Percentiles rank a stretch among this genome's conserved stretches.
Conservation (phyloP, 2,797 vertebrate genomes). For the Etheostoma nigrum region DNA sequence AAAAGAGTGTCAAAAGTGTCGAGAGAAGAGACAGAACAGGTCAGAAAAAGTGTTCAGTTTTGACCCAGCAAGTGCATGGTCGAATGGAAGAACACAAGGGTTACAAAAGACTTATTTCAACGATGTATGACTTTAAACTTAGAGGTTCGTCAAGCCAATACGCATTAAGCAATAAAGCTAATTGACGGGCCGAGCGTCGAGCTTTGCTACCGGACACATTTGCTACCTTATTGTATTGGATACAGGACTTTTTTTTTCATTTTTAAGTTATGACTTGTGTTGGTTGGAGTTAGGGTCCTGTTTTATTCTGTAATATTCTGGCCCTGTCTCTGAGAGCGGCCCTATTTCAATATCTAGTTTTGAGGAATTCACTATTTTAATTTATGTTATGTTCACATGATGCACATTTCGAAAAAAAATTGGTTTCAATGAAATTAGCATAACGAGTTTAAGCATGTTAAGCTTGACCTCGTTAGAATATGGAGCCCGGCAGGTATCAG, state of each 20-base stretch:
- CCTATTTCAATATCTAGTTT: neutral
- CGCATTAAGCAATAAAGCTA: no score
- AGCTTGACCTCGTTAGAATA: slow-evolving; percentile 2
- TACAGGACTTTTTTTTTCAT: neutral
- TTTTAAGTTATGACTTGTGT: neutral
- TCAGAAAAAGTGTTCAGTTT: no score
- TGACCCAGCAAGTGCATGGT: no score
- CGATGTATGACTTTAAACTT: neutral
- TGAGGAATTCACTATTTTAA: neutral
- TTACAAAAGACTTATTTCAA: neutral
- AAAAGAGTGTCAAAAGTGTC: no score
- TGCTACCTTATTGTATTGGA: neutral
- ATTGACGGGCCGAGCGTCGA: neutral
- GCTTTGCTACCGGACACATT: neutral
- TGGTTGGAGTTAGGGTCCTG: neutral
- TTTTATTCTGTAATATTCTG: neutral
- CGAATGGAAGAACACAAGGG: no score
- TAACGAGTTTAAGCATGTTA: neutral
- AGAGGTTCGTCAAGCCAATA: neutral
- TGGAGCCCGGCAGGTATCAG: slow-evolving; percentile 5
- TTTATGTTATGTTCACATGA: neutral
- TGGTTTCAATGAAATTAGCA: neutral
- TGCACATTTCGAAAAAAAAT: neutral
- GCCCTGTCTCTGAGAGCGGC: neutral
- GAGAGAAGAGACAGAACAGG: no score